Percentiles rank a stretch among this genome's conserved stretches.
These are phyloP conservation scores for Cyrtorhinus lividipennis DNA, from an alignment of 1,140 invertebrate species.

Conservation along the genomic window DNA sequence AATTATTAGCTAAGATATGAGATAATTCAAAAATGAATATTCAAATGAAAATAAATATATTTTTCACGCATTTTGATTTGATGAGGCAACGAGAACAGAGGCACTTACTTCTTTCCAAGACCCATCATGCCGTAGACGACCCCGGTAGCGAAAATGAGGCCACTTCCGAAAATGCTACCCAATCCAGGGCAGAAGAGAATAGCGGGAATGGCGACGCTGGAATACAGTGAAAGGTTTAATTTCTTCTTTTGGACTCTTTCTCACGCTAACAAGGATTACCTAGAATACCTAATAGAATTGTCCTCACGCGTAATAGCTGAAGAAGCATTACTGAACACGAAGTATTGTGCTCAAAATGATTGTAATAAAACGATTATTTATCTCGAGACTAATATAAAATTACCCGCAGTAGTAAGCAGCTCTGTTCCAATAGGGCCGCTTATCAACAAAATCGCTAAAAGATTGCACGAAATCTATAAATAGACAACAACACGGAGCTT, in stretches of 20 bases:
- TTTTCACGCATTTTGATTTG: background rate
- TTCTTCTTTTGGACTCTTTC: too few species aligned
- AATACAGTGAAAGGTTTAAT: too few species aligned
- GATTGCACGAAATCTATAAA: constrained; percentile 85
- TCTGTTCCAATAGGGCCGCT: constrained; percentile 76
- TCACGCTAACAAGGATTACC: too few species aligned
- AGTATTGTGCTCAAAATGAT: too few species aligned
- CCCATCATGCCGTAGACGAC: constrained; percentile 88
- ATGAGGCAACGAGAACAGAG: constrained; percentile 11
- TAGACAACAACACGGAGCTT: constrained; percentile 88
- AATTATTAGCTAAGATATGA: too few species aligned
- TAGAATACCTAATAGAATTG: too few species aligned
- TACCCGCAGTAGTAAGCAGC: constrained; percentile 73
- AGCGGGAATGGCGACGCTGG: constrained; percentile 61
- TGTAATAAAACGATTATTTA: too few species aligned
- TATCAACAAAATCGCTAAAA: constrained; percentile 64
- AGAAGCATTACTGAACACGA: too few species aligned
- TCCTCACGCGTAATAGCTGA: too few species aligned
- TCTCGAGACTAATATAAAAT: too few species aligned
- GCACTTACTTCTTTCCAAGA: constrained; percentile 74
- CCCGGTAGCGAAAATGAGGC: constrained; percentile 74
- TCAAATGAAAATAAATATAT: too few species aligned
- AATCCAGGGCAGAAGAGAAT: constrained; percentile 62
- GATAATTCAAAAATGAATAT: too few species aligned
- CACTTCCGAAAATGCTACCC: constrained; percentile 68